These are phyloP conservation scores for Hippocampus barbouri DNA, from an alignment of 2,113 vertebrate genomes.

Conservation along the genomic window DNA sequence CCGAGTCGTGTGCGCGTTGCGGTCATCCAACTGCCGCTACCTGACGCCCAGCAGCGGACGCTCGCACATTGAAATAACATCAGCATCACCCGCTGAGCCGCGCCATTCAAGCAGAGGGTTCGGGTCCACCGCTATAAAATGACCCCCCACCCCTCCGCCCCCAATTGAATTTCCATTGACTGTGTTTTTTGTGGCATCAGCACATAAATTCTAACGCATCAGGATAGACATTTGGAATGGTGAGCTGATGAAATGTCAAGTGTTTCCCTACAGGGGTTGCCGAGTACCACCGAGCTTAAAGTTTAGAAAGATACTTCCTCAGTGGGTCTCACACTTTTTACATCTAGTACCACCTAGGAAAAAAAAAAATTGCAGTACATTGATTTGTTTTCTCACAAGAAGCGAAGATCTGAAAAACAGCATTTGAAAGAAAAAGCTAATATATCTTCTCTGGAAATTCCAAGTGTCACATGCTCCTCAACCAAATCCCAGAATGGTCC, in stretches of 20 bases:
- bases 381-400: neutral
- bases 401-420: neutral
- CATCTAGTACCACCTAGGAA: no score
- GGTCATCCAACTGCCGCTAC: neutral
- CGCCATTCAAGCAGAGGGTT: neutral
- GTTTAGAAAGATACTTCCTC: neutral
- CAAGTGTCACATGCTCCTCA: neutral
- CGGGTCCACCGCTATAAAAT: neutral
- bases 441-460: conserved; percentile 9
- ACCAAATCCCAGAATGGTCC: conserved; percentile 27
- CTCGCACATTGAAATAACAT: conserved; percentile 9
- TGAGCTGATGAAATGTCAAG: neutral
- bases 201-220: neutral
- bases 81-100: neutral
- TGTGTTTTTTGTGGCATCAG: neutral
- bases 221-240: neutral
- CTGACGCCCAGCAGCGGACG: neutral
- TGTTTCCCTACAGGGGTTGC: neutral
- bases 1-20: neutral
- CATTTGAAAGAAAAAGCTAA: neutral
- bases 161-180: conserved; percentile 4
- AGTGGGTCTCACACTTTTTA: neutral
- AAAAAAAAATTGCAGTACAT: neutral
- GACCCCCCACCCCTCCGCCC: neutral
- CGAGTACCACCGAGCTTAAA: neutral